Evolutionary conservation across 2,888 invertebrate species (phyloP).

Genomic region (Mystacides longicornis): DNA sequence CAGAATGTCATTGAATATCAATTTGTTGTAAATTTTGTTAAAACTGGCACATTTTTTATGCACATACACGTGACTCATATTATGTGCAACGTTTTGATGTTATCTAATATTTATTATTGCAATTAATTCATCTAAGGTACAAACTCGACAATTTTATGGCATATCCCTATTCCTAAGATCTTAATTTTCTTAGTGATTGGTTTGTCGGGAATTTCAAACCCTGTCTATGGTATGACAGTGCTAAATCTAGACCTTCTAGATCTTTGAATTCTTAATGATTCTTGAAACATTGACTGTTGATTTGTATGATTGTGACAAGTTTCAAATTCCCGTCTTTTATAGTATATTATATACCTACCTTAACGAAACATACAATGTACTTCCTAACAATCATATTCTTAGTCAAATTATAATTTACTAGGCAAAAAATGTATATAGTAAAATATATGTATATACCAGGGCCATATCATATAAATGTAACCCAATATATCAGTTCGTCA

Average conservation of each 20-base stretch:
- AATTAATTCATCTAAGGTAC: background rate
- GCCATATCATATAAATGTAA: background rate
- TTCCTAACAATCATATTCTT: background rate
- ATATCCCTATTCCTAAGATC: background rate
- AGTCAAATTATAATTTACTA: no score
- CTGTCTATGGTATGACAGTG: no score
- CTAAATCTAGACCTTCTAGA: no score
- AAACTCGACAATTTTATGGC: background rate
- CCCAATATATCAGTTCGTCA: background rate
- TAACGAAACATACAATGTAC: background rate
- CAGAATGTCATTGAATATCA: no score
- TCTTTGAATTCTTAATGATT: no score
- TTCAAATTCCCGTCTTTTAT: background rate
- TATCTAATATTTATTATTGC: constrained; percentile 2
- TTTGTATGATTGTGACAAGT: no score
- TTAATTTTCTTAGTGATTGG: no score
- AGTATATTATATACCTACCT: background rate
- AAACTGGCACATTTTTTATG: no score
- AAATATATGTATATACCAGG: background rate
- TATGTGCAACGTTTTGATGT: constrained; percentile 8
- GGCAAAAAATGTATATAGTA: no score
- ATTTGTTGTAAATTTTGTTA: no score
- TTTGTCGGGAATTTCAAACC: no score
- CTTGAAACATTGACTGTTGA: no score
- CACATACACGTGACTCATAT: constrained; percentile 15